These are phyloP conservation scores for Thera britannica DNA, from an alignment of 2,888 invertebrate species.

Conservation along the genomic window DNA sequence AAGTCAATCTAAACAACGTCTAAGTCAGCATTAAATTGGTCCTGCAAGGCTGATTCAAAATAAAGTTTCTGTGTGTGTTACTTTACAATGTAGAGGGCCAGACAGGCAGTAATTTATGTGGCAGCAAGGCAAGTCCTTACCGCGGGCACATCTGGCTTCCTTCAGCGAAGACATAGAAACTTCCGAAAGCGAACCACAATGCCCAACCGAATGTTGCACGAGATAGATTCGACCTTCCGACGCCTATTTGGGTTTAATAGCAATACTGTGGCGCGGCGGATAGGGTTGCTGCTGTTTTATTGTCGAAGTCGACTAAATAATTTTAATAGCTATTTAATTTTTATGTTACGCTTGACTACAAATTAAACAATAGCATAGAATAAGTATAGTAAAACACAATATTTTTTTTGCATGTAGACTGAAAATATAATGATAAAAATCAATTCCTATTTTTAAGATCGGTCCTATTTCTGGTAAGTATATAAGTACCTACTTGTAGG, in stretches of 20 bases:
- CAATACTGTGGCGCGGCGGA: constrained; percentile 17
- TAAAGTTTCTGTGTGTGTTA: constrained; percentile 57
- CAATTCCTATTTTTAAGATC: too few relatives aligned
- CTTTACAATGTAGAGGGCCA: constrained; percentile 61
- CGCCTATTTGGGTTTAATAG: constrained; percentile 40
- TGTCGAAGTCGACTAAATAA: constrained; percentile 14
- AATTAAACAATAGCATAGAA: not conserved
- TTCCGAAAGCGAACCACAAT: constrained; percentile 42
- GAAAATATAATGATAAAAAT: too few relatives aligned
- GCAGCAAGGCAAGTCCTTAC: constrained; percentile 51
- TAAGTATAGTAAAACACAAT: too few relatives aligned
- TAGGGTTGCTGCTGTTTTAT: constrained; percentile 29
- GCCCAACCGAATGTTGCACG: constrained; percentile 34
- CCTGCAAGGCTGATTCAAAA: constrained; percentile 42
- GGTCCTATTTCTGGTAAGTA: too few relatives aligned
- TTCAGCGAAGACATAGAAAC: constrained; percentile 52
- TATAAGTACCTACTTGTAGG: too few relatives aligned
- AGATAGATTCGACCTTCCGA: constrained; percentile 33
- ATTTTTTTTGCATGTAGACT: too few relatives aligned
- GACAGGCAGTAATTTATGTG: constrained; percentile 71
- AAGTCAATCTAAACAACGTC: too few relatives aligned
- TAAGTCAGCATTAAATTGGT: not conserved
- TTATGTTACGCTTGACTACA: not conserved
- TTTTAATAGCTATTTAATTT: not conserved
- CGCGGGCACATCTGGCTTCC: constrained; percentile 66